These are phyloP conservation scores for Cynopterus brachyotis DNA, from an alignment of 2,113 vertebrate genomes.

Conservation along the genomic window DNA sequence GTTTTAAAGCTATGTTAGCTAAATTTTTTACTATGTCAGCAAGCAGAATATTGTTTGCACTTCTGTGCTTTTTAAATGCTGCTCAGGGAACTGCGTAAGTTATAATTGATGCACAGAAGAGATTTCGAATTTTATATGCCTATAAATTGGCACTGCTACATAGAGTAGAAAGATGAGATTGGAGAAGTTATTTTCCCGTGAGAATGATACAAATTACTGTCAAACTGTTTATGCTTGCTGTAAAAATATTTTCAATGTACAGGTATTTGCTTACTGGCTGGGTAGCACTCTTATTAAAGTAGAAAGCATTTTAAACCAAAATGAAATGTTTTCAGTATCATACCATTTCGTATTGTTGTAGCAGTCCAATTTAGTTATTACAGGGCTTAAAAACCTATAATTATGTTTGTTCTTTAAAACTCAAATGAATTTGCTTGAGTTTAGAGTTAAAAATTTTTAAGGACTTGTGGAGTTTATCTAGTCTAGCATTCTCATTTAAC, in stretches of 20 bases:
- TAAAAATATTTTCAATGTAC: conserved; percentile 76
- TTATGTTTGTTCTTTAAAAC: conserved; percentile 51
- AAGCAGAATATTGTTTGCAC: conserved; percentile 80
- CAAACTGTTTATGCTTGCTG: conserved; percentile 75
- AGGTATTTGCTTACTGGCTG: conserved; percentile 72
- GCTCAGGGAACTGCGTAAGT: conserved; percentile 67
- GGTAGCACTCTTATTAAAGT: conserved; percentile 60
- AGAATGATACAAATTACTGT: conserved; percentile 77
- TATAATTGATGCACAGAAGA: conserved; percentile 79
- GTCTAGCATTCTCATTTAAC: background rate
- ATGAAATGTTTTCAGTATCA: conserved; percentile 49
- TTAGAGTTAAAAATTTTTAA: conserved; percentile 18
- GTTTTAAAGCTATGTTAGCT: conserved; percentile 74
- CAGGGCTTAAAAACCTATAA: background rate
- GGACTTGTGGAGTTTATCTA: background rate
- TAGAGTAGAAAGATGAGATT: conserved; percentile 77
- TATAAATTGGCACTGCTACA: conserved; percentile 69
- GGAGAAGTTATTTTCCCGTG: conserved; percentile 76
- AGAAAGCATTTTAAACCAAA: conserved; percentile 67
- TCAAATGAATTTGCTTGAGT: conserved; percentile 13
- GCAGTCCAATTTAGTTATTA: conserved; percentile 1
- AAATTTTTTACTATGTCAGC: conserved; percentile 82
- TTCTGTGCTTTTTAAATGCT: conserved; percentile 82
- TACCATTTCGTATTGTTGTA: background rate
- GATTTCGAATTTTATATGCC: conserved; percentile 79